Evolutionary conservation across 2,113 vertebrate species (phyloP), one percentile per base, ranked within the genome.

Genomic region (Okapia johnstoni): DNA sequence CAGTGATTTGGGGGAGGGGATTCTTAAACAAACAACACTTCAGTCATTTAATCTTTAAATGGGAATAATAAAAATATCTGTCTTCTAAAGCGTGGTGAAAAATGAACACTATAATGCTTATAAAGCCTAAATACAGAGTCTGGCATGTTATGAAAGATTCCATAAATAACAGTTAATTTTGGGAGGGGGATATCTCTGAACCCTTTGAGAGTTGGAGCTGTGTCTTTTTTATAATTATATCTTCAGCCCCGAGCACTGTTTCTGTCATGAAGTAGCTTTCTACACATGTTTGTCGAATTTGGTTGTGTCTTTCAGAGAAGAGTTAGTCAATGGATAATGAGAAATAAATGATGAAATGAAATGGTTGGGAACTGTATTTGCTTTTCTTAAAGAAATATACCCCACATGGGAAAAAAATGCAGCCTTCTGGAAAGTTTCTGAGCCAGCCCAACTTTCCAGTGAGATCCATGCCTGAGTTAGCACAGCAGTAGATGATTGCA

Each of bases 331-430:
- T 54, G 79, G 79, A 61, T 94, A 96, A 96, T 95, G 95, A 96
- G 93, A 98, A 98, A 98, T 96, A 94, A 95, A 98, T 97, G 97
- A 97, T 88, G 80, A 96, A 97, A 92, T 97, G 89, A 88, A 97
- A 92, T 97, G 86, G 86, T 88, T 90, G 26, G 57, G 28, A 94
- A 66, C 30, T n/a, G 28, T 88, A 63, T 97, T 95, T 97, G 96
- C 88, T 97, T 96, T 92, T 85, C 94, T 97, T 95, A 84, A 98
- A 95, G 95, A 97, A 98, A 96, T 96, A 94, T 80, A 95, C 28
- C 80, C 88, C 26, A 87, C 86, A 85, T 16, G 86, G 58, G 25
- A 36, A 92, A 85, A 79, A 58, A 30, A 83, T 14, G 5, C 96
- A 94, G 1, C 1, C 76, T 98, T 98, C 85, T 83, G 84, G 94